These are phyloP conservation scores for Neuroterus valhalla DNA, from an alignment of 1,140 invertebrate genomes.

Conservation along the genomic window DNA sequence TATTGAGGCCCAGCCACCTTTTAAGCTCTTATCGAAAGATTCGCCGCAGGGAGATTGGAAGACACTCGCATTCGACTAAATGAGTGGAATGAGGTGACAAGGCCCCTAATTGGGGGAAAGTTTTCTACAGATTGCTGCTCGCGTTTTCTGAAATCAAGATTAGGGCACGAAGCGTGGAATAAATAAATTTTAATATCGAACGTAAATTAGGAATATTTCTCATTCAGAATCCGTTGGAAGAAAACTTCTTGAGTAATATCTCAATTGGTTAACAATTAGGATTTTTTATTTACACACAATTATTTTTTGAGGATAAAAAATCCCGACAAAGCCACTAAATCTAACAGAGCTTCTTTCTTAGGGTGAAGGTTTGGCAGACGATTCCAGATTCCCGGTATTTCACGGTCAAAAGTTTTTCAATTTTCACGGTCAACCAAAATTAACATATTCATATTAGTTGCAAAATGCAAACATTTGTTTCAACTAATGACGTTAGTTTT, in stretches of 20 bases:
- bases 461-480: too few species aligned
- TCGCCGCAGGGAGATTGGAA: not conserved
- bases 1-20: constrained; percentile 5
- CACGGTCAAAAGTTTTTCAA: too few species aligned
- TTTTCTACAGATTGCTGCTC: not conserved
- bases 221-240: not conserved
- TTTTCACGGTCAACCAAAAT: too few species aligned
- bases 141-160: not conserved
- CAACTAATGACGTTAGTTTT: too few species aligned
- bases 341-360: too few species aligned
- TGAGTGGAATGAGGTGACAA: not conserved
- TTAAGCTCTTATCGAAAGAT: constrained; percentile 22
- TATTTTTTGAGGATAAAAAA: too few species aligned
- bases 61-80: constrained; percentile 13
- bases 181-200: constrained; percentile 16
- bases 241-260: not conserved
- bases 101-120: constrained; percentile 7
- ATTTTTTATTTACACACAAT: too few species aligned
- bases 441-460: too few species aligned
- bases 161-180: not conserved
- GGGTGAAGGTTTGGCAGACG: too few species aligned
- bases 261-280: too few species aligned
- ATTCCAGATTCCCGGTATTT: too few species aligned
- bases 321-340: too few species aligned
- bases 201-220: not conserved